Evolutionary conservation across 2,888 invertebrate genomes (phyloP).

Genomic region (Drosophila testacea): DNA sequence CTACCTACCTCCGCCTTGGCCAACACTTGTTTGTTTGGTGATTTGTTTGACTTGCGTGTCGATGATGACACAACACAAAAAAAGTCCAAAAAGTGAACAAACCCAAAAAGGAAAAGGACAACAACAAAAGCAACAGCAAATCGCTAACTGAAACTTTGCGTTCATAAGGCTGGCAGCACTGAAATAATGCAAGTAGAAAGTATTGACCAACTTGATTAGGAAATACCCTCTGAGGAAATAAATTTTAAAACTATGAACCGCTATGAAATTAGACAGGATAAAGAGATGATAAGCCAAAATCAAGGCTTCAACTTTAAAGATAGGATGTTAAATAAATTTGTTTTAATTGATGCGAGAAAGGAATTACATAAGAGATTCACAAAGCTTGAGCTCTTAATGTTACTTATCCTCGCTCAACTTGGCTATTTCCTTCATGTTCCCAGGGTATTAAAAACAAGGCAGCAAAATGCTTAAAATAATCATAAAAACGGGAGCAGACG

Average conservation of each 20-base stretch:
- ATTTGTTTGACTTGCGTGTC: conserved; percentile 82
- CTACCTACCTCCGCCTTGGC: conserved; percentile 30
- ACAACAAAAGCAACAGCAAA: conserved; percentile 36
- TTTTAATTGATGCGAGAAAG: background rate
- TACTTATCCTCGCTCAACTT: no score
- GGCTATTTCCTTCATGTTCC: no score
- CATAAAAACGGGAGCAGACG: conserved; percentile 63
- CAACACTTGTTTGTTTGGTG: conserved; percentile 75
- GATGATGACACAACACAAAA: conserved; percentile 80
- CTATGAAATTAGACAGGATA: background rate
- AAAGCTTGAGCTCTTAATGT: no score
- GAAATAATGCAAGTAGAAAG: background rate
- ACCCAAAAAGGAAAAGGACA: conserved; percentile 21
- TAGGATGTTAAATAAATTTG: background rate
- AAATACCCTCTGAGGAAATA: background rate
- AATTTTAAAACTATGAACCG: no score
- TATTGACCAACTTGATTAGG: background rate
- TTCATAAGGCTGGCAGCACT: conserved; percentile 25
- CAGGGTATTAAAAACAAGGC: conserved; percentile 15
- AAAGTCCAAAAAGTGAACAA: conserved; percentile 27
- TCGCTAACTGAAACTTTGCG: conserved; percentile 57
- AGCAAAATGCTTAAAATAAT: conserved; percentile 61
- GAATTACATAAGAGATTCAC: background rate
- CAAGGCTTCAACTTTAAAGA: conserved; percentile 10
- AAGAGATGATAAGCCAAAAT: background rate